Percentiles rank a stretch among this genome's conserved stretches.
phyloP scores from a whole-genome alignment of 2,113 vertebrate species.

The Dipodomys ordii region DNA sequence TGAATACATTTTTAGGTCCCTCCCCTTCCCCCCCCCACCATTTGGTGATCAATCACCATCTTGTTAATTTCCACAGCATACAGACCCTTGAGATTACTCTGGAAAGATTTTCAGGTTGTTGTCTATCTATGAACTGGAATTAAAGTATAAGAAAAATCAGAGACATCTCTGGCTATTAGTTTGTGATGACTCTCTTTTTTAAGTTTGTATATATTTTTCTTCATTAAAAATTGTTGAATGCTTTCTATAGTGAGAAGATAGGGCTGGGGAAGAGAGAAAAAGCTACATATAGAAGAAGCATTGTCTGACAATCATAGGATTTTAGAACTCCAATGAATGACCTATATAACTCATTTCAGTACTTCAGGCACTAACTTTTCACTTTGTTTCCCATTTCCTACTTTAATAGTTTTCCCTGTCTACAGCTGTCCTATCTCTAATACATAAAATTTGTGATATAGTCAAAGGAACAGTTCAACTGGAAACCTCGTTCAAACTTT shows the following conservation, averaged over 20 bases:
- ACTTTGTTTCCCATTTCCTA: conserved; percentile 65
- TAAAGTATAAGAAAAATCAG: neutral
- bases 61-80: conserved; percentile 69
- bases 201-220: neutral
- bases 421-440: neutral
- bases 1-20: conserved; percentile 57
- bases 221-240: conserved; percentile 12
- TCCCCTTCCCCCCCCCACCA: conserved; percentile 61
- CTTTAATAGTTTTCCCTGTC: conserved; percentile 29
- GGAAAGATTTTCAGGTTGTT: conserved; percentile 64
- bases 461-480: conserved; percentile 47
- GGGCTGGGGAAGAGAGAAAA: neutral
- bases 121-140: conserved; percentile 54
- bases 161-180: neutral
- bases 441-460: conserved; percentile 51
- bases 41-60: conserved; percentile 85
- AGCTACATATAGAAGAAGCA: neutral
- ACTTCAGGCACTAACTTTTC: conserved; percentile 68
- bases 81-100: conserved; percentile 57
- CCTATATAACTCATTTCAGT: conserved; percentile 62
- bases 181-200: neutral
- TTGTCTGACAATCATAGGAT: conserved; percentile 54
- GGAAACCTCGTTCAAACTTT: neutral
- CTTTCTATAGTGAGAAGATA: neutral
- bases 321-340: conserved; percentile 50